Evolutionary conservation across 37 sponge, comb jelly and placozoan genomes (phyloP), one percentile per base, ranked within the genome.

Genomic region (Ianthella basta): DNA sequence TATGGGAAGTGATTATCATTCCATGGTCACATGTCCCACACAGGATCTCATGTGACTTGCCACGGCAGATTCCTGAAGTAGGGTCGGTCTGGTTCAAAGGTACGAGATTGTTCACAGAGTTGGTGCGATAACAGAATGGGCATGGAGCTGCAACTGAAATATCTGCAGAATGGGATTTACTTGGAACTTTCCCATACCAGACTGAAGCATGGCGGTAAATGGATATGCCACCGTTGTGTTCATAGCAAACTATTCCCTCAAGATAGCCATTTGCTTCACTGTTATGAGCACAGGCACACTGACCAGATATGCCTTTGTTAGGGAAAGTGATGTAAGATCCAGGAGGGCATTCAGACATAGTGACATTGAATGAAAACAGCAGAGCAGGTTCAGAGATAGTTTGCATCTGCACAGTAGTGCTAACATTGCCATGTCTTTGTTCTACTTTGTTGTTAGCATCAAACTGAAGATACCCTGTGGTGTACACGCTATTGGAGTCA

Each of bases 21-120:
- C 70, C 70, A 69, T 30, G 34, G 29, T 30, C 29, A 30, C 70
- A 69, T 34, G 29, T 69, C 27, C 70, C 70, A 69, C 70, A 69
- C 1, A 69, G 70, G 33, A 69, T 35, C 29, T 34, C 70, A 69
- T 34, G 50, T 44, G 50, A 44, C 8, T 44, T 3, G 8, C 50
- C 50, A 10, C 50, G 50, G 50, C 50, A 44, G 50, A 44, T 44
- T 44, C 50, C 50, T 10, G 50, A 44, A 10, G 50, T 44, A 10
- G 50, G 50, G 50, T 44, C 50, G 3, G 3, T 44, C 50, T 44
- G 50, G 50, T 44, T 44, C 8, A 44, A 8, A 8, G 50, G 50
- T 8, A 44, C 50, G 8, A 44, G 50, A 44, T 44, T 44, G 50
- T 44, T 8, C 50, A 44, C 50, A 44, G 50, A 44, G 8, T 44